Percentiles rank a stretch among this genome's conserved stretches.
phyloP scores from a whole-genome alignment of 1,140 invertebrate genomes.

The Coenobita brevimanus region DNA sequence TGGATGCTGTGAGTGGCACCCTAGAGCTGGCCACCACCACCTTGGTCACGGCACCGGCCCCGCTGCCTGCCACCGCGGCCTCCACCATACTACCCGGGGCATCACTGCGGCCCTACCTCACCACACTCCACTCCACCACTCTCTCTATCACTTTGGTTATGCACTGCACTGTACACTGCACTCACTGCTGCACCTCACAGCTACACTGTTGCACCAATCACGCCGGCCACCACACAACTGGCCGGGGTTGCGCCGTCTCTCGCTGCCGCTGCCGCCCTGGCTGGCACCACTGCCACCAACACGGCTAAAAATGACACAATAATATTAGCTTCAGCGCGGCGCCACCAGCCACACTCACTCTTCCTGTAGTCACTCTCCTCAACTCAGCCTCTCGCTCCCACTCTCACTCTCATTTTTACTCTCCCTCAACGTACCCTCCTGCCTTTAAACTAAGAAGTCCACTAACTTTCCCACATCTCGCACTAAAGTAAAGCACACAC shows the following conservation, averaged over 20 bases:
- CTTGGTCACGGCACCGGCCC: slow-evolving; percentile 56
- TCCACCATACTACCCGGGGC: slow-evolving; percentile 62
- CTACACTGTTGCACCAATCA: slow-evolving; percentile 75
- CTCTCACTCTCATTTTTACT: neutral
- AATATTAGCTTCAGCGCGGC: slow-evolving; percentile 67
- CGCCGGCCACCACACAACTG: slow-evolving; percentile 76
- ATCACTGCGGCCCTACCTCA: slow-evolving; percentile 48
- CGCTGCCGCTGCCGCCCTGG: slow-evolving; percentile 7
- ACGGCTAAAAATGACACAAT: slow-evolving; percentile 70
- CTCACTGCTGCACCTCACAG: slow-evolving; percentile 71
- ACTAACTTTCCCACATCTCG: no score
- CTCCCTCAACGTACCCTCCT: no score
- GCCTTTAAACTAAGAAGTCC: no score
- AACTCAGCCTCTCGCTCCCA: slow-evolving; percentile 11
- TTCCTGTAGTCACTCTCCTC: neutral
- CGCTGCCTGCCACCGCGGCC: slow-evolving; percentile 49
- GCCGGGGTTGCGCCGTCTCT: slow-evolving; percentile 60
- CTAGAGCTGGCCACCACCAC: slow-evolving; percentile 46
- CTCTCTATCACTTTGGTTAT: neutral
- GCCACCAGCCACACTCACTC: slow-evolving; percentile 28
- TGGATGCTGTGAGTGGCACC: slow-evolving; percentile 52
- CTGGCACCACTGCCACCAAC: slow-evolving; percentile 67
- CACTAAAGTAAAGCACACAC: no score
- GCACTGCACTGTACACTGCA: neutral
- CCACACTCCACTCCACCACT: slow-evolving; percentile 41